These are phyloP conservation scores for Caenorhabditis sp. DNA, from an alignment of 2,888 invertebrate genomes.

Conservation along the genomic window DNA sequence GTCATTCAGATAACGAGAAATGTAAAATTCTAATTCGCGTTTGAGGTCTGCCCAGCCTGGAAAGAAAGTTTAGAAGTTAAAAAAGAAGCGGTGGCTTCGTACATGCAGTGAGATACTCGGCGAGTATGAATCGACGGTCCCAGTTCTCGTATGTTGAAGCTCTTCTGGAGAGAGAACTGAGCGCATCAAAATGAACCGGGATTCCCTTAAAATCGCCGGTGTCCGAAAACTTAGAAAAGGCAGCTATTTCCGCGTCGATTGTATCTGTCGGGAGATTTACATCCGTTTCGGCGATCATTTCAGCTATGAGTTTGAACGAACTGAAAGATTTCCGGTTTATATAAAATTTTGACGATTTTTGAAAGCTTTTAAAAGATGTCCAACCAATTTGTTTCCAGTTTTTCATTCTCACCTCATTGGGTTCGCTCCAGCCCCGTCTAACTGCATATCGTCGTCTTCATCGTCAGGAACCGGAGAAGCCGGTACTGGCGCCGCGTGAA, in stretches of 20 bases:
- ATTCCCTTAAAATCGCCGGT: slow-evolving; percentile 37
- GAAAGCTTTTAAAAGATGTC: too few relatives aligned
- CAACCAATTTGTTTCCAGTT: too few relatives aligned
- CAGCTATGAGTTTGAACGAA: slow-evolving; percentile 27
- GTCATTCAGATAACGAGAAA: too few relatives aligned
- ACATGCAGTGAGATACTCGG: slow-evolving; percentile 39
- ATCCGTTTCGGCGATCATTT: slow-evolving; percentile 35
- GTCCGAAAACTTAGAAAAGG: slow-evolving; percentile 15
- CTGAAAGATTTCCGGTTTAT: slow-evolving; percentile 13
- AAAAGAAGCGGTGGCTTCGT: not conserved
- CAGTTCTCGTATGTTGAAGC: slow-evolving; percentile 49
- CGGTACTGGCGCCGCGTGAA: too few relatives aligned
- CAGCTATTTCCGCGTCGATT: slow-evolving; percentile 26
- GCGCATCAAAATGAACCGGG: slow-evolving; percentile 8
- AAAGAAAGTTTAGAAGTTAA: not conserved
- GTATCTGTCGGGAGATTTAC: slow-evolving; percentile 1
- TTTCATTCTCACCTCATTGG: too few relatives aligned
- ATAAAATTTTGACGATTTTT: too few relatives aligned
- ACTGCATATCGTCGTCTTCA: too few relatives aligned
- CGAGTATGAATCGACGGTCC: slow-evolving; percentile 24
- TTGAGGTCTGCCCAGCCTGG: too few relatives aligned
- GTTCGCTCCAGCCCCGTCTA: too few relatives aligned
- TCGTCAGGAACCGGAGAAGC: too few relatives aligned
- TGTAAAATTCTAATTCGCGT: too few relatives aligned
- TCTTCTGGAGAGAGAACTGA: slow-evolving; percentile 24